Percentiles rank a stretch among this genome's conserved stretches.
Evolutionary conservation across 2,113 vertebrate genomes (phyloP).

Genomic region (Steatornis caripensis): DNA sequence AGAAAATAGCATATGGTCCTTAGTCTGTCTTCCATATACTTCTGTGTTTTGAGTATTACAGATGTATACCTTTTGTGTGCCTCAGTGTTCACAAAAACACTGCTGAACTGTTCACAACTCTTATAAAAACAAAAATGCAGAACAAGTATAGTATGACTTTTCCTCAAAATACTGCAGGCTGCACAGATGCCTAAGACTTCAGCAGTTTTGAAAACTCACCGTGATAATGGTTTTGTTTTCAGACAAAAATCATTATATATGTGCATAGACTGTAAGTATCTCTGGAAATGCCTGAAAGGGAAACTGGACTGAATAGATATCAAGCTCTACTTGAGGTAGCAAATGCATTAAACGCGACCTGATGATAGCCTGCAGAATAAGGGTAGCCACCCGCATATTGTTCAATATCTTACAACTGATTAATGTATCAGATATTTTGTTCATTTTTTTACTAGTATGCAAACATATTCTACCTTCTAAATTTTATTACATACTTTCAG

Average conservation of each 20-base stretch:
- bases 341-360: background rate
- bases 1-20: background rate
- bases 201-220: background rate
- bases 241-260: background rate
- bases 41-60: background rate
- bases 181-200: background rate
- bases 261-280: background rate
- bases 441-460: background rate
- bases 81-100: background rate
- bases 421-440: background rate
- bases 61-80: background rate
- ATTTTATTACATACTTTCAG: background rate
- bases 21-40: background rate
- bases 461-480: background rate
- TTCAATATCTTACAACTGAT: background rate
- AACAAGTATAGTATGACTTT: background rate
- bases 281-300: conserved; percentile 4
- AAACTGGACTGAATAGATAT: background rate
- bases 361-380: background rate
- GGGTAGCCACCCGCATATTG: background rate
- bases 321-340: background rate
- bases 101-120: background rate
- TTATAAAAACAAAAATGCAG: background rate
- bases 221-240: background rate
- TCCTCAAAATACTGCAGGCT: background rate